Evolutionary conservation across 2,888 invertebrate genomes (phyloP).

Genomic region (Atrina japonica): DNA sequence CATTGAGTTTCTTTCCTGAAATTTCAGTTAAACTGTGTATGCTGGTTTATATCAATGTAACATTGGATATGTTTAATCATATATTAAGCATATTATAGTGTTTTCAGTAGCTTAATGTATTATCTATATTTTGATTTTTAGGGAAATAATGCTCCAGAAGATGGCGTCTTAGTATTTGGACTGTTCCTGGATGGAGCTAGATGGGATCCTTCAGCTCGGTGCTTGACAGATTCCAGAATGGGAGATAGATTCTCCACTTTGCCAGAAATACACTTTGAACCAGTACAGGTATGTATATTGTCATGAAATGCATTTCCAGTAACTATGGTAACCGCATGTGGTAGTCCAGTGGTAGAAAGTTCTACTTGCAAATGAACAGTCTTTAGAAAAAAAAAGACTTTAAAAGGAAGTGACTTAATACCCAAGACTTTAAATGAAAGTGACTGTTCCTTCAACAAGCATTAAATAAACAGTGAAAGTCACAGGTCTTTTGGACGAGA

Average conservation of each 20-base stretch:
- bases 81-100: background rate
- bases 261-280: conserved; percentile 78
- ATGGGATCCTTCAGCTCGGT: conserved; percentile 68
- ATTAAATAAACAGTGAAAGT: no score
- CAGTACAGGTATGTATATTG: conserved; percentile 78
- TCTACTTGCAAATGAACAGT: no score
- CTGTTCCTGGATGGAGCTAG: conserved; percentile 78
- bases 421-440: no score
- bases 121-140: conserved; percentile 28
- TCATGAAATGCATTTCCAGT: no score
- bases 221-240: conserved; percentile 71
- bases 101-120: background rate
- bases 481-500: no score
- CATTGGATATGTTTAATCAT: background rate
- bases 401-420: no score
- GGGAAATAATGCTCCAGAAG: conserved; percentile 65
- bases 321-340: no score
- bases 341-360: no score
- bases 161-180: conserved; percentile 79
- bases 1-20: no score
- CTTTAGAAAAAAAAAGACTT: no score
- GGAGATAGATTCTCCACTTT: conserved; percentile 75
- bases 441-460: no score
- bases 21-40: background rate
- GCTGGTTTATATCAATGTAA: background rate